These are phyloP conservation scores for Anisognathus igniventris DNA, from an alignment of 2,797 vertebrate genomes.

Conservation along the genomic window DNA sequence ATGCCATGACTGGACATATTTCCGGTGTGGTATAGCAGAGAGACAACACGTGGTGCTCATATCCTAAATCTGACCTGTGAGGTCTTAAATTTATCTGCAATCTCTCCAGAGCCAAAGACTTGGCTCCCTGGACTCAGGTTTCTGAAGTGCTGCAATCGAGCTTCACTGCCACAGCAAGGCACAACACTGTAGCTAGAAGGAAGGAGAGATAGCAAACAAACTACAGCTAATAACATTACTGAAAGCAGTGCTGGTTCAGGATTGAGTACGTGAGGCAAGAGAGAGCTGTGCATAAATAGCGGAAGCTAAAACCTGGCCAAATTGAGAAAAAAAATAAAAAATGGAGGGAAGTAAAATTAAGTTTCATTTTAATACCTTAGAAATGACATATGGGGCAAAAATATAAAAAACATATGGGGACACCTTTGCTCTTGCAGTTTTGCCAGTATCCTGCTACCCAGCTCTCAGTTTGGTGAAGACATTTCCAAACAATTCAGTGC, in stretches of 20 bases:
- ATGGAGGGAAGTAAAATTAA: background rate
- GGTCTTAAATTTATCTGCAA: background rate
- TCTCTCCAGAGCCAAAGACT: background rate
- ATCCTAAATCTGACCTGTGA: background rate
- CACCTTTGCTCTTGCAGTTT: background rate
- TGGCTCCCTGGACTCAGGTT: background rate
- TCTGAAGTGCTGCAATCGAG: background rate
- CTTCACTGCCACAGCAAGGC: background rate
- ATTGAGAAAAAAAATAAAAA: background rate
- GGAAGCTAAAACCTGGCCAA: background rate
- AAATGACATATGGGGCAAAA: background rate
- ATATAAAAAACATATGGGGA: background rate
- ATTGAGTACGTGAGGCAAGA: background rate
- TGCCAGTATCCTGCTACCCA: background rate
- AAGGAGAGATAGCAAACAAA: background rate
- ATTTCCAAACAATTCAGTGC: background rate
- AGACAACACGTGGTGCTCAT: background rate
- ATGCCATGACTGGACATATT: background rate
- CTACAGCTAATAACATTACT: background rate
- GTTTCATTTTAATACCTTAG: background rate
- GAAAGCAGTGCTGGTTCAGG: background rate
- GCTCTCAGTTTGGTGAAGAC: background rate
- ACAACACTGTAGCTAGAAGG: background rate
- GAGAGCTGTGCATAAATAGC: background rate
- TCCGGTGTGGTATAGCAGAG: background rate